Conservation (phyloP, 2,113 vertebrate genomes). For the Mus pahari region DNA sequence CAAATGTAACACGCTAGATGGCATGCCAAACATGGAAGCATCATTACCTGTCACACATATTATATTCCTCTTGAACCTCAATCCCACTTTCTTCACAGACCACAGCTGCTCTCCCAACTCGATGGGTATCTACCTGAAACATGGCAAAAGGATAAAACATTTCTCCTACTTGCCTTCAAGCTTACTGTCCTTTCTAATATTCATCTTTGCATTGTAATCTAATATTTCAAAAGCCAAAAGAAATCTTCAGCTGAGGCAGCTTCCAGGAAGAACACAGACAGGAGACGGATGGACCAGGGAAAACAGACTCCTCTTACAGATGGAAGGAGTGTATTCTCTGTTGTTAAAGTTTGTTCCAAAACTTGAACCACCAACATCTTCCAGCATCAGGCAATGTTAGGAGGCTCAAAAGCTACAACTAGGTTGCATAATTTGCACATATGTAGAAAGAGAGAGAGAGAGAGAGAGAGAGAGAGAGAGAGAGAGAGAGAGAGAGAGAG, state of each 20-base stretch:
- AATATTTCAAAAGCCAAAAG: neutral
- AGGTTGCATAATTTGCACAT: neutral
- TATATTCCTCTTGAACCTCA: neutral
- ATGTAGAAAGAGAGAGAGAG: neutral
- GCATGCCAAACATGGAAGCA: neutral
- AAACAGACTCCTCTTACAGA: neutral
- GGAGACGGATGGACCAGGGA: neutral
- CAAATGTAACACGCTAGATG: rapidly evolving
- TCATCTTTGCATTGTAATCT: neutral
- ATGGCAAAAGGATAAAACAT: neutral
- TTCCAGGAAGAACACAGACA: neutral
- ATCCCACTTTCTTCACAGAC: neutral
- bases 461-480: no score
- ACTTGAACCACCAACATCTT: neutral
- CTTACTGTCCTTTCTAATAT: neutral
- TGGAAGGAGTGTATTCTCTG: neutral
- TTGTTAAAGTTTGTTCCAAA: neutral
- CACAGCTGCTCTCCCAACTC: neutral
- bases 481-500: no score
- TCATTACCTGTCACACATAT: neutral
- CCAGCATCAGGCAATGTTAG: neutral
- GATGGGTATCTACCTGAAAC: neutral
- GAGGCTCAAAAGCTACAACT: neutral
- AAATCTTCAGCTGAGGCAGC: neutral
- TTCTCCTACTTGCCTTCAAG: neutral